A percentile compares a stretch with the other conserved stretches of the same genome.
phyloP scores from a whole-genome alignment of 2,113 vertebrate genomes.

The Entelurus aequoreus region DNA sequence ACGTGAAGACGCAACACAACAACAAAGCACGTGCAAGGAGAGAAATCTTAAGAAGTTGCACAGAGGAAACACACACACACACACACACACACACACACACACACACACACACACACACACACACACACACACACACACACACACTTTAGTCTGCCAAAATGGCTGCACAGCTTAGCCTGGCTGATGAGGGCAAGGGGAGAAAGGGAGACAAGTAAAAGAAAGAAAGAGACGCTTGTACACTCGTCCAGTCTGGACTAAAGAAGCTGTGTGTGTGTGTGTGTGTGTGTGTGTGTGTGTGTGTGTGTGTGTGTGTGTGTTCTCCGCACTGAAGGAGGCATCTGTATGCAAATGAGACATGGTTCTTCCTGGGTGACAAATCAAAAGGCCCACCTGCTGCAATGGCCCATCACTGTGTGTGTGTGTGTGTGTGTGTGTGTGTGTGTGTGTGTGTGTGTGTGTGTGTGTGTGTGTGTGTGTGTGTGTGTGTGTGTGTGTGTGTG shows the following conservation, averaged over 20 bases:
- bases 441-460: too few relatives aligned
- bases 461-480: too few relatives aligned
- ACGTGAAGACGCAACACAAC: constrained; percentile 3
- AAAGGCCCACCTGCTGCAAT: constrained; percentile 76
- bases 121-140: too few relatives aligned
- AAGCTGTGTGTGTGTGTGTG: constrained; percentile 17
- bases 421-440: constrained; percentile 32
- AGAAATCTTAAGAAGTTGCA: not conserved
- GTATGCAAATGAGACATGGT: constrained; percentile 73
- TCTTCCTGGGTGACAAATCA: constrained; percentile 75
- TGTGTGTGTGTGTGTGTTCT: constrained; percentile 41
- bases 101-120: too few relatives aligned
- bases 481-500: too few relatives aligned
- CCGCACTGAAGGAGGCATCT: constrained; percentile 71
- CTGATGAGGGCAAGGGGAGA: constrained; percentile 9
- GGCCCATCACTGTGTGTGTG: constrained; percentile 31
- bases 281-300: constrained; percentile 21
- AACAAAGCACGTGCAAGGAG: not conserved
- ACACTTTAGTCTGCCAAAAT: constrained; percentile 7
- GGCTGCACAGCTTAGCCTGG: constrained; percentile 19
- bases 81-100: too few relatives aligned
- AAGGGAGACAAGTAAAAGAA: constrained; percentile 16
- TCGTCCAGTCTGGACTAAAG: constrained; percentile 22
- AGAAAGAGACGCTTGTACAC: constrained; percentile 25
- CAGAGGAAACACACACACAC: not conserved